Percentiles rank a stretch among this genome's conserved stretches.
Conservation (phyloP, 2,888 invertebrate genomes). For the Rotaria socialis region DNA sequence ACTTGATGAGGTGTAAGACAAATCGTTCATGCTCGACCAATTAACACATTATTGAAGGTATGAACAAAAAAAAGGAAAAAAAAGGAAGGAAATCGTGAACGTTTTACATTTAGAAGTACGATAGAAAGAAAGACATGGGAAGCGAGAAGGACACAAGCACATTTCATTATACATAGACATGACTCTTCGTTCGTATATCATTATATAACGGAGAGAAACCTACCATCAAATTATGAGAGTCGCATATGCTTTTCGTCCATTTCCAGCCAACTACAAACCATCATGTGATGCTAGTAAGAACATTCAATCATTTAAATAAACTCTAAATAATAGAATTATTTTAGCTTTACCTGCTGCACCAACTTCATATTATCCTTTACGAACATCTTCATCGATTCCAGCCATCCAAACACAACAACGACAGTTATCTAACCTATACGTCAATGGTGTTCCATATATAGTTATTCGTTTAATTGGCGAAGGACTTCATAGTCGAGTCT, state of each 20-base stretch:
- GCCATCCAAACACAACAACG: background rate
- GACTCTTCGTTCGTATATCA: background rate
- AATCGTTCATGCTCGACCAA: constrained; percentile 32
- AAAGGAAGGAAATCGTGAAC: background rate
- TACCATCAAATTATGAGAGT: background rate
- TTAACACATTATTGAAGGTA: constrained; percentile 4
- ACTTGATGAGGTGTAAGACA: background rate
- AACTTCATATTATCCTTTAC: background rate
- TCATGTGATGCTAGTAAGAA: constrained; percentile 22
- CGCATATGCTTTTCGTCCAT: constrained; percentile 28
- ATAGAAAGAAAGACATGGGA: background rate
- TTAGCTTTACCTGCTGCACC: constrained; percentile 23
- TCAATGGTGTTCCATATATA: background rate
- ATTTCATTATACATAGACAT: background rate
- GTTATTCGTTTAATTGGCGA: background rate
- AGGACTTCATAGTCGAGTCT: constrained; percentile 31
- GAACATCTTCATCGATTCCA: background rate
- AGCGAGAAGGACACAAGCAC: constrained; percentile 13
- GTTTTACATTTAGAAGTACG: background rate
- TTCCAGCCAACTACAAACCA: constrained; percentile 4
- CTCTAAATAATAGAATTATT: background rate
- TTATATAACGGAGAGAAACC: background rate
- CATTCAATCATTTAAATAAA: background rate
- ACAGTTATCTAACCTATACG: background rate
- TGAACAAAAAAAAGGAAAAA: background rate